Evolutionary conservation across 2,113 vertebrate genomes (phyloP).

Genomic region (Rhipidura dahli): DNA sequence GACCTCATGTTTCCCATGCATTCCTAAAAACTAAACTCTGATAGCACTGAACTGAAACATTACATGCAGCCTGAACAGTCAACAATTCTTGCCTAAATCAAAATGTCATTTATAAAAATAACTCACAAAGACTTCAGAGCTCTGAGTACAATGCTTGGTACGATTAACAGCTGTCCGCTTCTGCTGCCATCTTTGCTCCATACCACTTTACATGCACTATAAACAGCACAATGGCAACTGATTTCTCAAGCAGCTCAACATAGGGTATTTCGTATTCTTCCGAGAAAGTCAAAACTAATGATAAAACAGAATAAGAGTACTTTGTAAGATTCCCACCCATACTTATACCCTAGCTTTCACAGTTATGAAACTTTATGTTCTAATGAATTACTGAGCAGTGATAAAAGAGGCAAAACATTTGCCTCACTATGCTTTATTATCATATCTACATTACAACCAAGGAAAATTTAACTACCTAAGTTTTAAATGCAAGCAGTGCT

Average conservation of each 20-base stretch:
- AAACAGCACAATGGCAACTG: constrained; percentile 44
- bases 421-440: background rate
- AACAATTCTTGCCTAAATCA: constrained; percentile 36
- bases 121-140: constrained; percentile 62
- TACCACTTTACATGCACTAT: constrained; percentile 50
- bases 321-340: constrained; percentile 35
- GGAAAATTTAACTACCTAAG: background rate
- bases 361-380: background rate
- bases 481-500: background rate
- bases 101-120: constrained; percentile 57
- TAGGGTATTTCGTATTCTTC: constrained; percentile 9
- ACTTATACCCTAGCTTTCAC: background rate
- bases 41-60: background rate
- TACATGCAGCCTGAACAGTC: constrained; percentile 12
- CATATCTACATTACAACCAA: background rate
- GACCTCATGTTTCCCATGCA: background rate
- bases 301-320: constrained; percentile 48
- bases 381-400: background rate
- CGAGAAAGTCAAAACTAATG: constrained; percentile 51
- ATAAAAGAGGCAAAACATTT: background rate
- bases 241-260: constrained; percentile 50
- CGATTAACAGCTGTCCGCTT: constrained; percentile 45
- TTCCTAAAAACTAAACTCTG: background rate
- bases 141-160: constrained; percentile 40
- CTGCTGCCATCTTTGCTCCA: constrained; percentile 51